These are phyloP conservation scores for Pterocles gutturalis DNA, from an alignment of 2,113 vertebrate genomes.

Conservation along the genomic window DNA sequence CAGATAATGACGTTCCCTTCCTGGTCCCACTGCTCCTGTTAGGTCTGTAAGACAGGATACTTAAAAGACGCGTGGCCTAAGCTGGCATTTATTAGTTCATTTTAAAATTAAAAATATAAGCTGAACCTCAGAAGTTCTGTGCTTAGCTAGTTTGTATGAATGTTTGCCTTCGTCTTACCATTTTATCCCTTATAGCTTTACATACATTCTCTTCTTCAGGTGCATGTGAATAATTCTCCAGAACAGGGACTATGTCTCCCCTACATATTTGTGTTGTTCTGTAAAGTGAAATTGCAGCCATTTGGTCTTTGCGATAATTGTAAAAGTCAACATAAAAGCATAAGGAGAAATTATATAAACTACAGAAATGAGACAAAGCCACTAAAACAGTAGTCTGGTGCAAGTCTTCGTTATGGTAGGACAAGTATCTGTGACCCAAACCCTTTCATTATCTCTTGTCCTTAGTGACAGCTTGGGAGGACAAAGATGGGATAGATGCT, in stretches of 20 bases:
- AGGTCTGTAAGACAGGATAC: background rate
- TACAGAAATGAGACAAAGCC: background rate
- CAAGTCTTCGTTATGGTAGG: background rate
- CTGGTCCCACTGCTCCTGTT: background rate
- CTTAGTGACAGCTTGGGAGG: background rate
- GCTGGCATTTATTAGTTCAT: background rate
- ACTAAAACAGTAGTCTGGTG: background rate
- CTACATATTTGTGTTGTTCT: background rate
- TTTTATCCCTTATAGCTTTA: background rate
- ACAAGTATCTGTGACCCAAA: background rate
- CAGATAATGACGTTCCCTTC: background rate
- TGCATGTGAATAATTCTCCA: background rate
- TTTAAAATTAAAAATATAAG: background rate
- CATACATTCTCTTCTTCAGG: accelerated
- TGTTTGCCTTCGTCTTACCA: background rate
- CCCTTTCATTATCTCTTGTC: background rate
- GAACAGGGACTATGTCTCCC: background rate
- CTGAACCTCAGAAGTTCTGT: background rate
- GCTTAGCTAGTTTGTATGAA: background rate
- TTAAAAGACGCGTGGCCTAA: background rate
- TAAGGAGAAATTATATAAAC: background rate
- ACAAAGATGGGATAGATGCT: background rate
- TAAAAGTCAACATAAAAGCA: background rate
- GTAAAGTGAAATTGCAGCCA: background rate
- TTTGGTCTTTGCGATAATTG: background rate